Evolutionary conservation across 2,113 vertebrate genomes (phyloP).

Genomic region (Cephalopterus ornatus): DNA sequence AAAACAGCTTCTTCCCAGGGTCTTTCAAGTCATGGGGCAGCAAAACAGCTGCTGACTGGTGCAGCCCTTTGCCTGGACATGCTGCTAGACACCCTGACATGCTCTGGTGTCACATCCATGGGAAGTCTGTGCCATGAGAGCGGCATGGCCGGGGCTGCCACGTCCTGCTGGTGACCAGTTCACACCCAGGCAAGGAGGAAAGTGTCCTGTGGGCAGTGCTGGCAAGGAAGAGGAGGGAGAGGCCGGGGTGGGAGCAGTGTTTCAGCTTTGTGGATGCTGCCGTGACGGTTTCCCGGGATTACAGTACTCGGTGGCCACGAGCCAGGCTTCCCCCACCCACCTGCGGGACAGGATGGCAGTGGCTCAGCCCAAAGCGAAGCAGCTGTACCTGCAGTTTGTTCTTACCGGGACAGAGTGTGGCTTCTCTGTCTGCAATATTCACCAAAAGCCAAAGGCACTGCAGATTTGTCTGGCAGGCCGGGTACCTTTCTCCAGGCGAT

Average conservation of each 20-base stretch:
- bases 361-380: constrained; percentile 70
- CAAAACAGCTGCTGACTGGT: background rate
- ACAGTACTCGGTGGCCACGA: background rate
- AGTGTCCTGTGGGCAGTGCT: background rate
- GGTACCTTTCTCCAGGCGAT: constrained; percentile 98
- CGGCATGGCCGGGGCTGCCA: fast-evolving
- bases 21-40: background rate
- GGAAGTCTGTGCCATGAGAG: fast-evolving
- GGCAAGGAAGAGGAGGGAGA: background rate
- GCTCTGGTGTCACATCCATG: background rate
- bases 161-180: background rate
- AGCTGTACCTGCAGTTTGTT: constrained; percentile 70
- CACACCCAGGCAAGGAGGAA: background rate
- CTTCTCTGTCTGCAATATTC: constrained; percentile 72
- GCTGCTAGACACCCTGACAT: background rate
- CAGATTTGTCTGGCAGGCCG: constrained; percentile 73
- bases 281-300: background rate
- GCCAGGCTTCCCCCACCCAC: constrained; percentile 64
- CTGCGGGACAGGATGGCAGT: constrained; percentile 63
- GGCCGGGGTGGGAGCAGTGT: background rate
- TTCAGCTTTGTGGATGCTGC: constrained; percentile 28
- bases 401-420: constrained; percentile 71
- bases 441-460: constrained; percentile 74
- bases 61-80: background rate
- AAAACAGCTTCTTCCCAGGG: background rate